A percentile compares a stretch with the other conserved stretches of the same genome.
phyloP scores from a whole-genome alignment of 2,797 vertebrate genomes.

The Martes flavigula region DNA sequence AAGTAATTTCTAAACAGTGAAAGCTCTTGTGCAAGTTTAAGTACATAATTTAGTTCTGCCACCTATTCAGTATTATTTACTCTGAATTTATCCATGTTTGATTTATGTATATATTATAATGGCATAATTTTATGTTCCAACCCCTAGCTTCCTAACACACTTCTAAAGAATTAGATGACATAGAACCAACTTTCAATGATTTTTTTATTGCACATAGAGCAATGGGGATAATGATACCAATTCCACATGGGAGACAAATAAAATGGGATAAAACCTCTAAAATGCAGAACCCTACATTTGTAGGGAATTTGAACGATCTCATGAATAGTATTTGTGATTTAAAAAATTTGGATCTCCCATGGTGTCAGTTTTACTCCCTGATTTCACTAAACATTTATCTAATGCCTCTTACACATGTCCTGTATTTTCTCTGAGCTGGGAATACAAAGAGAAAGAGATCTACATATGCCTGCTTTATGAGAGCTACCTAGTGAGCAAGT shows the following conservation, averaged over 20 bases:
- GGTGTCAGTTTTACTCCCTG: not conserved
- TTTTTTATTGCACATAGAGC: not conserved
- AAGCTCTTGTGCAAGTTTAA: not conserved
- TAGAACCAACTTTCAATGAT: not conserved
- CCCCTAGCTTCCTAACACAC: not conserved
- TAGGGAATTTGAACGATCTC: not conserved
- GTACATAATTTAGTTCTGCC: not conserved
- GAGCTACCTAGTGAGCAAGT: not conserved
- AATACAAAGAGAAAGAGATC: not conserved
- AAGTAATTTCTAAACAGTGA: conserved; percentile 30
- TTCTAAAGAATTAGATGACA: not conserved
- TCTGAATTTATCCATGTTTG: conserved; percentile 33
- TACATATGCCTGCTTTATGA: not conserved
- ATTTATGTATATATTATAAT: not conserved
- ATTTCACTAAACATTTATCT: not conserved
- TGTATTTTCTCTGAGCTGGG: not conserved
- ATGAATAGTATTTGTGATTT: not conserved
- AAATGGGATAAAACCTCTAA: not conserved
- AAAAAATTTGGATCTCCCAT: not conserved
- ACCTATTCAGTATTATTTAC: not conserved
- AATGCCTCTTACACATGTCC: not conserved
- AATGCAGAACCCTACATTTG: not conserved
- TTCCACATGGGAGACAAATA: not conserved
- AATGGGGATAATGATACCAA: not conserved
- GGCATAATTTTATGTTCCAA: not conserved